These are phyloP conservation scores for Alfaro cultratus DNA, from an alignment of 2,797 vertebrate species.

Conservation along the genomic window DNA sequence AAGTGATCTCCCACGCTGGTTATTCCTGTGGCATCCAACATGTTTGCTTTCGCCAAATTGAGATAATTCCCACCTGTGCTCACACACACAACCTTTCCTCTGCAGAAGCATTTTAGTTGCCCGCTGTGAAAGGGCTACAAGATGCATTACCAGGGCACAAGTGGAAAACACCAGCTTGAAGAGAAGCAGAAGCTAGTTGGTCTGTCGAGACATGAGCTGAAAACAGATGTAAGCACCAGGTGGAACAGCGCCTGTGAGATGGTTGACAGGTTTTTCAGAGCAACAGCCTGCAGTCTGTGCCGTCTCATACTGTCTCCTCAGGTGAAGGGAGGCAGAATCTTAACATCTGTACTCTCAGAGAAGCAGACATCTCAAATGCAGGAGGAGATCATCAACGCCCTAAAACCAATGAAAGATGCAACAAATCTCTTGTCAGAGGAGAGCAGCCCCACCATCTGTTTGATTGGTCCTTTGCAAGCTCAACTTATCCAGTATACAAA, in stretches of 20 bases:
- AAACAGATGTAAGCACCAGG: constrained; percentile 22
- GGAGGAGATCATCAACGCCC: constrained; percentile 20
- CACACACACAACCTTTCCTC: neutral
- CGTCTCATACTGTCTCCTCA: constrained; percentile 8
- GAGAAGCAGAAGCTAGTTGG: constrained; percentile 6
- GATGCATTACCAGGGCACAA: neutral
- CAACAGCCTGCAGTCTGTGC: constrained; percentile 27
- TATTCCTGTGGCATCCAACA: neutral
- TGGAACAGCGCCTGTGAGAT: constrained; percentile 33
- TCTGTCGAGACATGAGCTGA: constrained; percentile 14
- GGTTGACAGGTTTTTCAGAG: constrained; percentile 21
- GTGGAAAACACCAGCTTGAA: constrained; percentile 10
- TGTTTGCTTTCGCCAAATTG: neutral
- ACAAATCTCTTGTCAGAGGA: constrained; percentile 16
- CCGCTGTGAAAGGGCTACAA: neutral
- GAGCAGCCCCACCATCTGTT: constrained; percentile 4
- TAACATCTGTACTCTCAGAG: constrained; percentile 18
- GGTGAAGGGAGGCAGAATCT: constrained; percentile 7
- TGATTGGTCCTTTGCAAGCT: constrained; percentile 1
- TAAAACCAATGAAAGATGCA: constrained; percentile 16
- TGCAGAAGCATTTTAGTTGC: neutral
- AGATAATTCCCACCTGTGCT: neutral
- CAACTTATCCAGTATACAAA: constrained; percentile 2
- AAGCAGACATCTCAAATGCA: constrained; percentile 19
- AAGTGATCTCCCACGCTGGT: neutral